Evolutionary conservation across 2,797 vertebrate genomes (phyloP).

Genomic region (Podargus strigoides): DNA sequence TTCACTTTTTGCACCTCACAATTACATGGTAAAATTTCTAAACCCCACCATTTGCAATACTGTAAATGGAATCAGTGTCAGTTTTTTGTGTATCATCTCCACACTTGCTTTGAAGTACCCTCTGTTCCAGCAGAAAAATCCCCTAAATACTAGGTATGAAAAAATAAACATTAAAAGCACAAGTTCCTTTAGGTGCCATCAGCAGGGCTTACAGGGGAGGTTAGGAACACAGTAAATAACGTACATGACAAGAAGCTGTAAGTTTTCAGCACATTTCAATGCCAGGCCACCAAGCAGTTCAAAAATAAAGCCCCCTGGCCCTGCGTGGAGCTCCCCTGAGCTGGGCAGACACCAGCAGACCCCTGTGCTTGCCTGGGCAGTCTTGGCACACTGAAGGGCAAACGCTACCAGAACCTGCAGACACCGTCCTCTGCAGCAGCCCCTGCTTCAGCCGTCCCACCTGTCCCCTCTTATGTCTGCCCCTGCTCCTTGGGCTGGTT

Average conservation of each 20-base stretch:
- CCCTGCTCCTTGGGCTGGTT: background rate
- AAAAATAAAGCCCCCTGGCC: background rate
- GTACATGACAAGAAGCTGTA: background rate
- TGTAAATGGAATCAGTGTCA: background rate
- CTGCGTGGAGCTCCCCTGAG: fast-evolving
- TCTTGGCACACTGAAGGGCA: too few species aligned
- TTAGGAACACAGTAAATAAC: fast-evolving
- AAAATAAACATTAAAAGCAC: background rate
- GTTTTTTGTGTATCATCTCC: background rate
- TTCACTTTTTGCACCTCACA: background rate
- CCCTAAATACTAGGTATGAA: background rate
- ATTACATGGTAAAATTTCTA: background rate
- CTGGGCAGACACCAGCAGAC: background rate
- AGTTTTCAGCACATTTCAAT: fast-evolving
- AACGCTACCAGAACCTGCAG: background rate
- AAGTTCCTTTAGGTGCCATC: background rate
- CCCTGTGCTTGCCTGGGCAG: fast-evolving
- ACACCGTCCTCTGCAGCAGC: background rate
- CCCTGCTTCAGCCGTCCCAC: background rate
- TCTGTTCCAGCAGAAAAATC: background rate
- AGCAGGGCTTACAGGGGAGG: background rate
- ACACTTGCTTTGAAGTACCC: background rate
- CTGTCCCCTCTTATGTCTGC: too few species aligned
- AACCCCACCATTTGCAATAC: background rate
- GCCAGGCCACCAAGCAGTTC: background rate